Evolutionary conservation across 2,888 invertebrate species (phyloP), one percentile per base, ranked within the genome.

Genomic region (Petrolisthes cinctipes): DNA sequence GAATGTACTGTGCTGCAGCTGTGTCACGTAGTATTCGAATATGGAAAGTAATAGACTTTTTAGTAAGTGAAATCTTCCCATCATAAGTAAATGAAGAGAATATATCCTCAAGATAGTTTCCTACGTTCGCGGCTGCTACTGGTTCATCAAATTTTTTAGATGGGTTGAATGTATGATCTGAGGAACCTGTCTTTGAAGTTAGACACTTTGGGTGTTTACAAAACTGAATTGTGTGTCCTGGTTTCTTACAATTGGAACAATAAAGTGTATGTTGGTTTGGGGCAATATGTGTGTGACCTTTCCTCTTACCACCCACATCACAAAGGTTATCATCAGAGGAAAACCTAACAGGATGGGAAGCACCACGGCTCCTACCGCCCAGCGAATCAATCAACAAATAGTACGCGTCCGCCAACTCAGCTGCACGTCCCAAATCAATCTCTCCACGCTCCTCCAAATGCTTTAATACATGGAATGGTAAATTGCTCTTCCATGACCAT

Each of bases 1-100:
- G 61, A 14, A 61, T 61, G 14, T 6, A 61, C 6, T 73, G 73
- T n/a, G 73, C 73, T n/a, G 73, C 73, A 73, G 11, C 73, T 20
- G 73, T 73, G 73, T 73, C 73, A 73, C 73, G 73, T 73, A 73
- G 20, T n/a, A 73, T 73, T 6, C 20, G 73, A 20, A 73, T 73
- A 73, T 14, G 73, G 73, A 73, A 73, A n/a, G 20, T 6, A 14
- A 5, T 6, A 20, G 17, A n/a, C 20, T n/a, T n/a, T n/a, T 73
- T n/a, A 11, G 7, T 7, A 6, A 73, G 5, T n/a, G 73, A 73
- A 20, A 73, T 20, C n/a, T 73, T 73, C 6, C 20, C 73, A 6
- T 14, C 20, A 73, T n/a, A 73, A 14, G n/a, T 73, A n/a, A n/a
- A n/a, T 11, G 73, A n/a, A n/a, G 17, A 20, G 73, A 73, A 73